phyloP scores from a whole-genome alignment of 2,888 invertebrate species.

The Lasiommata megera region DNA sequence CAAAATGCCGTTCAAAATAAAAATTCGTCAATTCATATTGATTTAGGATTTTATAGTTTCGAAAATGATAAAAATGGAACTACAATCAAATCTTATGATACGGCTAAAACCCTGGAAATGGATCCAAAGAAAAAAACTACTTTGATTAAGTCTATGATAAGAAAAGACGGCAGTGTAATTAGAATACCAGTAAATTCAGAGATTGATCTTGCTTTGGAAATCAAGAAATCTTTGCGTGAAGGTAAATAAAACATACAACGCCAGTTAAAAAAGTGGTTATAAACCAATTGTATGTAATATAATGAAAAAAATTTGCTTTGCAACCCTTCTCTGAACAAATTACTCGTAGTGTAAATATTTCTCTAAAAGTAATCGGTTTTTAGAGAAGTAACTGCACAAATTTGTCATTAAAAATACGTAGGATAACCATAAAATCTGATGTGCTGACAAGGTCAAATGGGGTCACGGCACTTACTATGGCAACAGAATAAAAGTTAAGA shows the following conservation, averaged over 20 bases:
- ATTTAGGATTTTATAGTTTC: conserved; percentile 54
- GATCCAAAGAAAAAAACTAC: conserved; percentile 40
- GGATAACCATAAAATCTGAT: no score
- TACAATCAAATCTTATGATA: conserved; percentile 48
- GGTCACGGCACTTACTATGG: no score
- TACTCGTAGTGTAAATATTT: no score
- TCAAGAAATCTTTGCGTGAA: conserved; percentile 31
- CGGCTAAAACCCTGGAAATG: conserved; percentile 22
- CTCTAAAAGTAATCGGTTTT: no score
- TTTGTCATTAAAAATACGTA: no score
- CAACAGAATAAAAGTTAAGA: no score
- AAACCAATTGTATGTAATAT: no score
- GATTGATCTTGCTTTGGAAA: conserved; percentile 46
- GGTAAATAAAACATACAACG: background rate
- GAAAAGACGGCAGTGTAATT: conserved; percentile 42
- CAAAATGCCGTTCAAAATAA: background rate
- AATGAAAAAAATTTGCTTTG: no score
- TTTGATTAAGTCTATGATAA: conserved; percentile 45
- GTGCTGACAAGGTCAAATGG: no score
- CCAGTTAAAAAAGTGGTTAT: no score
- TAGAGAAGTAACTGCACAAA: no score
- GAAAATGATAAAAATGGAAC: conserved; percentile 46
- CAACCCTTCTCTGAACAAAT: no score
- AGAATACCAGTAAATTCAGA: conserved; percentile 49
- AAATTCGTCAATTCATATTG: conserved; percentile 28